These are phyloP conservation scores for Lepisosteus oculatus DNA, from an alignment of 2,113 vertebrate genomes.

Conservation along the genomic window DNA sequence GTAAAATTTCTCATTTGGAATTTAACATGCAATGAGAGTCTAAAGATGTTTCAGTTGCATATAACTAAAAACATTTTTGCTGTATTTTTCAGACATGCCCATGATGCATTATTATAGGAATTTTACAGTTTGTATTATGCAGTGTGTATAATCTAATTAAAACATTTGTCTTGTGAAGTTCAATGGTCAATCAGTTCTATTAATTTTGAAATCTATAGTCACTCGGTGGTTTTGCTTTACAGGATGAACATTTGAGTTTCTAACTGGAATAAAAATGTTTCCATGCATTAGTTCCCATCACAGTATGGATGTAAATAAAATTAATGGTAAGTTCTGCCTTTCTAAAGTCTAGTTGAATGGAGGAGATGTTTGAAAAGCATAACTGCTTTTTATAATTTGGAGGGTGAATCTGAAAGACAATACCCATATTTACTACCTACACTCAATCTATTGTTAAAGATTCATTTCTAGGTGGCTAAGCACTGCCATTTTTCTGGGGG, in stretches of 20 bases:
- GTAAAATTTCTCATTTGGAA: too few species aligned
- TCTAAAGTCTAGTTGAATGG: background rate
- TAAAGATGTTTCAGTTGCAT: too few species aligned
- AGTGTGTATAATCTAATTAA: too few species aligned
- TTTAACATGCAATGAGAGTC: too few species aligned
- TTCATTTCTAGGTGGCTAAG: conserved; percentile 13
- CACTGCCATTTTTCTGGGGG: conserved; percentile 11
- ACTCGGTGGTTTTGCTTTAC: too few species aligned
- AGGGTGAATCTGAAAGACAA: conserved; percentile 11
- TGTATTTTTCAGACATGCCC: too few species aligned
- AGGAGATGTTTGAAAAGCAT: background rate
- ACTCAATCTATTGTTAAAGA: conserved; percentile 10
- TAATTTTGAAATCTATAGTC: too few species aligned
- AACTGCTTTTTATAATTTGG: background rate
- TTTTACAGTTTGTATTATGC: too few species aligned
- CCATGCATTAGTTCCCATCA: background rate
- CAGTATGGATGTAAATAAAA: background rate
- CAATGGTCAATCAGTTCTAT: too few species aligned
- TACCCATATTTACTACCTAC: conserved; percentile 14
- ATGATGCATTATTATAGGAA: too few species aligned
- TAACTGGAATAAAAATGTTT: background rate
- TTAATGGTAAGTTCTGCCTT: background rate
- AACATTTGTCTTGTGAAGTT: too few species aligned
- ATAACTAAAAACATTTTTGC: too few species aligned
- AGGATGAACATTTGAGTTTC: background rate